Conservation (phyloP, 2,888 invertebrate genomes). For the Ceratothoa steindachneri region DNA sequence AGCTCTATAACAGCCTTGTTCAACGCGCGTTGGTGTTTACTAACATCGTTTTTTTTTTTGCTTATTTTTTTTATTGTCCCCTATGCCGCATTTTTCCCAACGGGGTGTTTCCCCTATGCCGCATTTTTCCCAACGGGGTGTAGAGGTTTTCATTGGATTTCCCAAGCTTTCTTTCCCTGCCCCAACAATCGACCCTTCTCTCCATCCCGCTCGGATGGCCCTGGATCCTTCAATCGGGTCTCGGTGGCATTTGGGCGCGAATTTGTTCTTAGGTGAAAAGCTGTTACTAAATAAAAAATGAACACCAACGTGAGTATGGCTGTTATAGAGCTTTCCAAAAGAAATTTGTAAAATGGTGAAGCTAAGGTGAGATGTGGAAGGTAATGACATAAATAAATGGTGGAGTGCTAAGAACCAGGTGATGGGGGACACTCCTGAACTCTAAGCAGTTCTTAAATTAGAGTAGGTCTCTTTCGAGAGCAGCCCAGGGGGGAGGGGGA, state of each 20-base stretch:
- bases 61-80: not conserved
- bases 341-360: not conserved
- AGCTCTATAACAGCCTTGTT: too few species aligned
- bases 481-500: too few species aligned
- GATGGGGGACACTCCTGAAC: too few species aligned
- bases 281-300: too few species aligned
- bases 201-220: not conserved
- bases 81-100: slow-evolving; percentile 3
- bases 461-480: too few species aligned
- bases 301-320: not conserved
- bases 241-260: not conserved
- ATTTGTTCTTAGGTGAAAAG: too few species aligned
- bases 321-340: not conserved
- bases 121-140: slow-evolving; percentile 9
- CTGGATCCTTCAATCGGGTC: not conserved
- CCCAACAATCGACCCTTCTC: slow-evolving; percentile 7
- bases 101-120: not conserved
- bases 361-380: not conserved
- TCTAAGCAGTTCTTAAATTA: too few species aligned
- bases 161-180: slow-evolving; percentile 12
- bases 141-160: not conserved
- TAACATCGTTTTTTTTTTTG: too few species aligned
- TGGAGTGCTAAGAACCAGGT: too few species aligned
- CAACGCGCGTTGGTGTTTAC: too few species aligned
- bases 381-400: not conserved